Evolutionary conservation across 2,888 invertebrate species (phyloP), one percentile per base, ranked within the genome.

Genomic region (Myopa tessellatipennis): DNA sequence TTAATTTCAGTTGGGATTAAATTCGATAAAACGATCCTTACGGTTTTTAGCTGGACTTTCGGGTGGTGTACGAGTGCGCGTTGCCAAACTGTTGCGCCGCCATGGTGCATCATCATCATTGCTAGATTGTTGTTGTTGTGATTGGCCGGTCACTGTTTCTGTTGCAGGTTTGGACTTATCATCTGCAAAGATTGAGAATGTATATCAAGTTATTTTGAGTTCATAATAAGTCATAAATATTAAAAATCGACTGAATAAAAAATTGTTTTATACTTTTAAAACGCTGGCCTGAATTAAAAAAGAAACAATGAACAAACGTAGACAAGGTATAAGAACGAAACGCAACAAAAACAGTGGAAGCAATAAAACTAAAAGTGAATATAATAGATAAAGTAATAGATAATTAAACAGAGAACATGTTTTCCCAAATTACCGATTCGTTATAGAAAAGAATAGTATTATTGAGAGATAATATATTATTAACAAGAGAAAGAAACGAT

Each of bases 51-150:
- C 90, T 83, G 91, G 88, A 84, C 91, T 90, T 78, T 91, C 90
- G 84, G 90, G 90, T 83, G 90, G 90, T 76, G 84, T 83, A 83
- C 90, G 90, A 82, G 91, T 89, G 86, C 88, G 91, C 85, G 91
- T 89, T 79, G 91, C 90, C 67, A 92, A 91, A 81, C 91, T 90
- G 79, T 92, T 92, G 83, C 93, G 91, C 87, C 93, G 90, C 93
- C 93, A 94, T 60, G 93, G 91, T 81, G 93, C 92, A 84, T 92
- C 90, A 80, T 91, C 91, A 82, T 92, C 92, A 72, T 74, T 77
- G 67, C 79, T 72, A 70, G 80, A 71, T 79, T 78, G 81, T 72
- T 34, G 77, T 77, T 70, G 82, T 80, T 75, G 81, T 10, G 4
- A 7, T 82, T 76, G 81, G 82, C 80, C 73, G 81, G 83, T 84